Evolutionary conservation across 2,797 vertebrate genomes (phyloP), one percentile per base, ranked within the genome.

Genomic region (Gorsachius magnificus): DNA sequence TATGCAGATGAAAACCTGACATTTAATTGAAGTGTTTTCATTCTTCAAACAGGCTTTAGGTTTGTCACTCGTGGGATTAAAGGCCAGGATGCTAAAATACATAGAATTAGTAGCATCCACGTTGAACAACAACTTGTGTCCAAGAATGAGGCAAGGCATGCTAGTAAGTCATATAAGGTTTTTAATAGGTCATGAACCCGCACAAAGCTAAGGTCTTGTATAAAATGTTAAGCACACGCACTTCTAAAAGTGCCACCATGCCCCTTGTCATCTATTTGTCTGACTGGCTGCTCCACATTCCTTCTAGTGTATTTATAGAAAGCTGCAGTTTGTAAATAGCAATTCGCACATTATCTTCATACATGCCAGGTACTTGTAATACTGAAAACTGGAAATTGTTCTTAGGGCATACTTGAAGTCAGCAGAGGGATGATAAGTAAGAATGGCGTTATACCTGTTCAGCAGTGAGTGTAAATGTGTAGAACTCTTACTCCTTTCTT

Each of bases 271-370:
- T 46, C 76, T 56, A 2, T 85, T 88, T 77, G 36, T 72, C 38
- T 72, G 61, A 83, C 60, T 45, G 41, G 51, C 70, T 96, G 87
- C 45, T 76, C 75, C 16, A 10, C 72, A 81, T 86, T 83, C 72
- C 79, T 93, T 56, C 22, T 36, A 10, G 31, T 51, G 35, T 90
- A 83, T 95, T 94, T 96, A 91, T 38, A 83, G 91, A 83, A 89
- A 90, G 87, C 54, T 76, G 66, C 41, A 65, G 68, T 92, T 95
- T 11, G 2, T 76, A 83, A 93, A 89, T 64, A 81, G 22, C 54
- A 79, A 56, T 91, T 88, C 88, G 84, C 66, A 79, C 65, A n/a
- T 68, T 96, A 81, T 82, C 90, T 90, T 85, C 36, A 56, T 74
- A 72, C 43, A 50, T 56, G 33, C 28, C 54, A 69, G 48, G 36